Conservation (phyloP, 2,888 invertebrate genomes). For the Chloromyia formosa region DNA sequence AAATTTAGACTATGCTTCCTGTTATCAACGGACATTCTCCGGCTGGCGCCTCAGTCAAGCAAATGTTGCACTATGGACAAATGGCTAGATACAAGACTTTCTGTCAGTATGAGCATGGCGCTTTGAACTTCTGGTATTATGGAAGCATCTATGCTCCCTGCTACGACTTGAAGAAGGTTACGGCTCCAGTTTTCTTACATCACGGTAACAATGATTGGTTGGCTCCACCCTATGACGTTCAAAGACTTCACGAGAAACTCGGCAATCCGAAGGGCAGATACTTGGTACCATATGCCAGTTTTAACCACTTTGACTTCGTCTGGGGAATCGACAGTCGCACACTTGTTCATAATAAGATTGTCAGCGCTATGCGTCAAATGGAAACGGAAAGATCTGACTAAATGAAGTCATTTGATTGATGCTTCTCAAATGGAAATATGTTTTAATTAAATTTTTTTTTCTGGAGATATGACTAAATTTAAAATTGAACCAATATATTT, state of each 20-base stretch:
- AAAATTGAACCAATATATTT: too few relatives aligned
- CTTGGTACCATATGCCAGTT: constrained; percentile 65
- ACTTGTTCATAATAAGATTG: constrained; percentile 66
- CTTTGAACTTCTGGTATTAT: constrained; percentile 63
- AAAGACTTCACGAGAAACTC: constrained; percentile 58
- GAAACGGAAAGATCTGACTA: constrained; percentile 40
- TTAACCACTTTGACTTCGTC: constrained; percentile 74
- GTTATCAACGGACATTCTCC: constrained; percentile 70
- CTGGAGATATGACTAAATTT: too few relatives aligned
- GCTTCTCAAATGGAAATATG: too few relatives aligned
- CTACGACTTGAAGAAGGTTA: constrained; percentile 62
- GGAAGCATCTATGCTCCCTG: constrained; percentile 62
- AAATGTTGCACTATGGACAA: constrained; percentile 67
- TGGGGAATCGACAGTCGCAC: constrained; percentile 69
- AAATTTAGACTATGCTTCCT: constrained; percentile 65
- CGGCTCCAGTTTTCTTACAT: constrained; percentile 64
- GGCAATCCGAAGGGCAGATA: constrained; percentile 65
- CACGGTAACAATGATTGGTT: constrained; percentile 67
- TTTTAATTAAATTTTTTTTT: too few relatives aligned
- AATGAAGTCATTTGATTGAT: constrained; percentile 2
- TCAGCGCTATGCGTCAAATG: constrained; percentile 50
- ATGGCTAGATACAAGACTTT: constrained; percentile 54
- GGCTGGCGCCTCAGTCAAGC: constrained; percentile 66
- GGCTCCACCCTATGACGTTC: constrained; percentile 65
- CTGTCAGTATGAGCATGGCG: constrained; percentile 66